A percentile compares a stretch with the other conserved stretches of the same genome.
phyloP scores from a whole-genome alignment of 2,797 vertebrate genomes.

The Gallinago stenura region DNA sequence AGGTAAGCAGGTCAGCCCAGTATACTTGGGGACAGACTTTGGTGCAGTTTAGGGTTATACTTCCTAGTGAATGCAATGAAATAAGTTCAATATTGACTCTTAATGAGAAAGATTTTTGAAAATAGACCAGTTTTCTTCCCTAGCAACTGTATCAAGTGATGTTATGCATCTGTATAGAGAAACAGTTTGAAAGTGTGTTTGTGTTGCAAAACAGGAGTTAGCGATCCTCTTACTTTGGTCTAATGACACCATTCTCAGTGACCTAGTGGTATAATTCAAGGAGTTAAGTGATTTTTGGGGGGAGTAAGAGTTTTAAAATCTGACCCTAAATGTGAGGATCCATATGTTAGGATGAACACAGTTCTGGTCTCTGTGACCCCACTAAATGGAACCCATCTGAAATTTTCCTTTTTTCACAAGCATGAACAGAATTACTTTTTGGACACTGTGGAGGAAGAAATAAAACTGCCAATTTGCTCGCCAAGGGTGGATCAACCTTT shows the following conservation, averaged over 20 bases:
- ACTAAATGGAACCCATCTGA: background rate
- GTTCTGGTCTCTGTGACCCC: background rate
- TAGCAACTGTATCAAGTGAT: conserved; percentile 4
- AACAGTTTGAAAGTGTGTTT: background rate
- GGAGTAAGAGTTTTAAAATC: background rate
- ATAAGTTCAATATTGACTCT: background rate
- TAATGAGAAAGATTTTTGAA: background rate
- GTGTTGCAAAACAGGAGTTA: background rate
- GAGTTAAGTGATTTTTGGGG: background rate
- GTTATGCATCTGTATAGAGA: background rate
- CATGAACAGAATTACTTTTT: background rate
- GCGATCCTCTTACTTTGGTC: background rate
- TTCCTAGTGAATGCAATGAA: background rate
- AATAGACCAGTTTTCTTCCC: background rate
- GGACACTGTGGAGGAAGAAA: background rate
- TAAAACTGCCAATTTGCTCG: background rate
- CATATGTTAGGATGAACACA: background rate
- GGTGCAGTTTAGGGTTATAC: background rate
- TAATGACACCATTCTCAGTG: background rate
- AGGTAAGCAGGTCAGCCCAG: conserved; percentile 18
- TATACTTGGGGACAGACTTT: background rate
- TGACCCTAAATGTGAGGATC: background rate
- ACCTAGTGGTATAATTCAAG: background rate
- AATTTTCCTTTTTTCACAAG: background rate
- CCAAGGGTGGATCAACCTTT: background rate